Evolutionary conservation across 1,140 invertebrate species (phyloP).

Genomic region (Solenopsis invicta): DNA sequence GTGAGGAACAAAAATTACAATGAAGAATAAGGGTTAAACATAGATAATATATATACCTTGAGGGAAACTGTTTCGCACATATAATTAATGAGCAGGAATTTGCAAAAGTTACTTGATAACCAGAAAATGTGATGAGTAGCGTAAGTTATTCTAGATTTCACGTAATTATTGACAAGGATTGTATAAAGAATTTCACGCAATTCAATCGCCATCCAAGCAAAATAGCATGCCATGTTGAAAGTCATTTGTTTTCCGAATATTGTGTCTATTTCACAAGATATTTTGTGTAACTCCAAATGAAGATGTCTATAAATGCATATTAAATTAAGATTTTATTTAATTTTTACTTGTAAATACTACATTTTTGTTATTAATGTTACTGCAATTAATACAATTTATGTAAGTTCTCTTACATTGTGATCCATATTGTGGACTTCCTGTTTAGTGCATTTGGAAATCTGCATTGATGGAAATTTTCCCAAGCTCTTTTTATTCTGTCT

Average conservation of each 20-base stretch:
- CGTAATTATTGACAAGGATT: background rate
- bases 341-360: background rate
- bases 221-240: background rate
- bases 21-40: background rate
- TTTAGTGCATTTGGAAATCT: background rate
- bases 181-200: background rate
- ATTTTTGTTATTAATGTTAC: background rate
- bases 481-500: background rate
- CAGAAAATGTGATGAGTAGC: rapidly evolving
- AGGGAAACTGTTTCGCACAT: background rate
- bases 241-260: too few species aligned
- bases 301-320: background rate
- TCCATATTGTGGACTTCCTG: background rate
- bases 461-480: background rate
- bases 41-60: background rate
- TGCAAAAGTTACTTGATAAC: background rate
- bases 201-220: background rate
- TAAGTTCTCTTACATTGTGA: background rate
- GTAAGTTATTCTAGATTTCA: background rate
- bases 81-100: slow-evolving; percentile 16
- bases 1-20: too few species aligned
- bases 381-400: too few species aligned
- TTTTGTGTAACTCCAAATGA: slow-evolving; percentile 5
- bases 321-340: background rate
- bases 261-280: too few species aligned